phyloP scores from a whole-genome alignment of 2,888 invertebrate species.

The Ectobius pallidus region DNA sequence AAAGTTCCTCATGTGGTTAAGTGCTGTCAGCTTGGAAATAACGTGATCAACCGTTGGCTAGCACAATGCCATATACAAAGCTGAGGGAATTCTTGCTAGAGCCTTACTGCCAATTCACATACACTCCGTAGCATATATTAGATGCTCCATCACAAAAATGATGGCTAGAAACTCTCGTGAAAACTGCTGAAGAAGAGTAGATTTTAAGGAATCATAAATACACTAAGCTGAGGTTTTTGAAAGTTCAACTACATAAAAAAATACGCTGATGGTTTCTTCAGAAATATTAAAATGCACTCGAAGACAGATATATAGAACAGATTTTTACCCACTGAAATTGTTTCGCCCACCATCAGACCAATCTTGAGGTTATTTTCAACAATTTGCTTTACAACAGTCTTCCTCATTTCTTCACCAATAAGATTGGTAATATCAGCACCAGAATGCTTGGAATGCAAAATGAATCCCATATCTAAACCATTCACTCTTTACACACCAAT shows the following conservation, averaged over 20 bases:
- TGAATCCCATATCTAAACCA: no score
- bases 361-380: no score
- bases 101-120: neutral
- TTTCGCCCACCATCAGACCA: no score
- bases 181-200: no score
- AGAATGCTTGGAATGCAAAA: no score
- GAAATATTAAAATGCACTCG: neutral
- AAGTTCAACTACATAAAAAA: conserved; percentile 7
- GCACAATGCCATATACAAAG: neutral
- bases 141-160: conserved; percentile 6
- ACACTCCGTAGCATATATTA: neutral
- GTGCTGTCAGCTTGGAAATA: neutral
- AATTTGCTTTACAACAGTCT: no score
- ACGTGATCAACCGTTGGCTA: conserved; percentile 3
- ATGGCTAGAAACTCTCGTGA: neutral
- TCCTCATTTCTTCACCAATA: no score
- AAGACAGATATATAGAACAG: neutral
- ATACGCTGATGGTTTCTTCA: neutral
- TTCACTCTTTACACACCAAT: no score
- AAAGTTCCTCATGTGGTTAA: conserved; percentile 7
- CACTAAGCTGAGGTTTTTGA: conserved; percentile 3
- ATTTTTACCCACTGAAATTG: neutral
- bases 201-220: neutral
- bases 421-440: no score
- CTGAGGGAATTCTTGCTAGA: conserved; percentile 7